phyloP scores from a whole-genome alignment of 1,140 invertebrate genomes.

The Lepidurus couesii region DNA sequence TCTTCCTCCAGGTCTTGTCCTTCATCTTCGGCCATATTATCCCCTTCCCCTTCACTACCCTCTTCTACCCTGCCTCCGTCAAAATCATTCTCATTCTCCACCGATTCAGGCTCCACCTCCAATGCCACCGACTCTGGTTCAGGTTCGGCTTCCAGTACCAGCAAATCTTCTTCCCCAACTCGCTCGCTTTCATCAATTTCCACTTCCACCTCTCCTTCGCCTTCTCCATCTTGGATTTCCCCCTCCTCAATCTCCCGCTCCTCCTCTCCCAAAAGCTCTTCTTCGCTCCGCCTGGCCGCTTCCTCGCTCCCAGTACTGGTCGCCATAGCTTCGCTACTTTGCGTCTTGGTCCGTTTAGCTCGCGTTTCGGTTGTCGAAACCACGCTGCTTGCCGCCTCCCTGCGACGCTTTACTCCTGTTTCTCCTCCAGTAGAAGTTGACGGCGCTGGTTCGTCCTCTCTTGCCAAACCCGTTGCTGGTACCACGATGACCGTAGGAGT shows the following conservation, averaged over 20 bases:
- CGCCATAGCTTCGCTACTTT: conserved; percentile 34
- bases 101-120: conserved; percentile 28
- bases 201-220: conserved; percentile 45
- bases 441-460: conserved; percentile 31
- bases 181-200: conserved; percentile 46
- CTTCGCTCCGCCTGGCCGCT: conserved; percentile 42
- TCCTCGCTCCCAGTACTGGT: conserved; percentile 26
- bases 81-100: conserved; percentile 30
- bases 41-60: conserved; percentile 36
- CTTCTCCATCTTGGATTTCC: conserved; percentile 52
- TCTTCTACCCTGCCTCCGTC: conserved; percentile 37
- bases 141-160: conserved; percentile 34
- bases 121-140: conserved; percentile 26
- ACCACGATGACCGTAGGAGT: conserved; percentile 66
- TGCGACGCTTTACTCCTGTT: conserved; percentile 16
- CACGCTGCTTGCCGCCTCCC: conserved; percentile 11
- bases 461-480: conserved; percentile 53
- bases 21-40: conserved; percentile 30
- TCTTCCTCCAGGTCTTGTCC: conserved; percentile 34
- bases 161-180: conserved; percentile 48
- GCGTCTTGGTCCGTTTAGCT: conserved; percentile 28
- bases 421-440: background rate
- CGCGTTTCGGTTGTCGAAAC: conserved; percentile 3
- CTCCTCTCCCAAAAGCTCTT: conserved; percentile 63
- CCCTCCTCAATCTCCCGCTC: conserved; percentile 40